Percentiles rank a stretch among this genome's conserved stretches.
These are phyloP conservation scores for Bergia puertoricense DNA, from an alignment of 92 coral and sea anemone genomes.

Conservation along the genomic window DNA sequence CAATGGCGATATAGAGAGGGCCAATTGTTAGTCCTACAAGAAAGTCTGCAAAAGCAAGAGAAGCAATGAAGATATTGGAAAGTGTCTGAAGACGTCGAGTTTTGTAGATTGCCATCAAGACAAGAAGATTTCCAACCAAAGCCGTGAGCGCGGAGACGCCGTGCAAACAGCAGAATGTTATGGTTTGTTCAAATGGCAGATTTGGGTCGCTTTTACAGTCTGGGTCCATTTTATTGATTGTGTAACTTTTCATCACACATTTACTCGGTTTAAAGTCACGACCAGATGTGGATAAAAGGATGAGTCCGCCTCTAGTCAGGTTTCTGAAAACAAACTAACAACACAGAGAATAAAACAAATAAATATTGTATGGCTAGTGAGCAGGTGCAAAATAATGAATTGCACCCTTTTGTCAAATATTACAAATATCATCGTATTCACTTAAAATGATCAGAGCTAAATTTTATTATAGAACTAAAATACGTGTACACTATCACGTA, in stretches of 20 bases:
- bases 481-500: too few species aligned
- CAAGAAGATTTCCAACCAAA: conserved; percentile 42
- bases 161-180: conserved; percentile 37
- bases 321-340: neutral
- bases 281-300: neutral
- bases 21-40: conserved; percentile 42
- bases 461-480: neutral
- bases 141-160: conserved; percentile 33
- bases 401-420: neutral
- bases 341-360: neutral
- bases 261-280: neutral
- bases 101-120: conserved; percentile 33
- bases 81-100: conserved; percentile 42
- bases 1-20: conserved; percentile 48
- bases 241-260: neutral
- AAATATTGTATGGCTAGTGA: too few species aligned
- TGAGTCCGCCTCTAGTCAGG: neutral
- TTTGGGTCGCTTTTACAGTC: conserved; percentile 46
- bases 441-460: too few species aligned
- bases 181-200: conserved; percentile 42
- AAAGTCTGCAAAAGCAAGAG: conserved; percentile 56
- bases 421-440: neutral
- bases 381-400: neutral
- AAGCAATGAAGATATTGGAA: conserved; percentile 51
- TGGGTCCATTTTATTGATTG: neutral